These are phyloP conservation scores for Brachypterus glaber DNA, from an alignment of 2,888 invertebrate genomes.

Conservation along the genomic window DNA sequence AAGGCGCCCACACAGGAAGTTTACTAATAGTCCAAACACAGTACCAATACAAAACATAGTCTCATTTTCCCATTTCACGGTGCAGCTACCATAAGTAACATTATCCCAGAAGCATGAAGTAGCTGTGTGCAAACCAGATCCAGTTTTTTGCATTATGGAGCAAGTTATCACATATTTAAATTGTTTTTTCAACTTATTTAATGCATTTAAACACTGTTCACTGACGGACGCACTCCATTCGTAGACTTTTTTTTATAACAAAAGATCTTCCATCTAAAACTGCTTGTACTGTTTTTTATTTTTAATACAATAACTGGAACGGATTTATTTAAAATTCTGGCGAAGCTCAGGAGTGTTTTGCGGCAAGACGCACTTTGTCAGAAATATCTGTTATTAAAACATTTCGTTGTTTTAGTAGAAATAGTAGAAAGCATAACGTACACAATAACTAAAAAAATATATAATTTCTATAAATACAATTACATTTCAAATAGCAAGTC, in stretches of 20 bases:
- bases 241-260: constrained; percentile 53
- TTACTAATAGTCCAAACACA: constrained; percentile 71
- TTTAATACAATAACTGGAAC: too few species aligned
- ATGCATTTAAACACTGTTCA: constrained; percentile 60
- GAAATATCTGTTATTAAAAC: too few species aligned
- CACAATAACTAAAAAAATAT: background rate
- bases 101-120: constrained; percentile 81
- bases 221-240: constrained; percentile 69
- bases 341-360: too few species aligned
- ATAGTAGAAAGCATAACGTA: too few species aligned
- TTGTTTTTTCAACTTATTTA: constrained; percentile 68
- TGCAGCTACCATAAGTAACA: constrained; percentile 68
- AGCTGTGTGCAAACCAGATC: constrained; percentile 73
- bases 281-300: constrained; percentile 65
- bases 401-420: too few species aligned
- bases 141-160: constrained; percentile 77
- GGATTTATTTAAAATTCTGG: too few species aligned
- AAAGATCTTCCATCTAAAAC: constrained; percentile 65
- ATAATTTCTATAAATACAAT: background rate
- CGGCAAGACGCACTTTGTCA: too few species aligned
- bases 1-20: too few species aligned
- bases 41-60: constrained; percentile 78
- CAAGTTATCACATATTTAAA: constrained; percentile 79
- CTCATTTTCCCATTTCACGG: constrained; percentile 80
- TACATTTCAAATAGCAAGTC: constrained; percentile 46